Percentiles rank a stretch among this genome's conserved stretches.
phyloP scores from a whole-genome alignment of 1,140 invertebrate genomes.

The Drosophila nannoptera region DNA sequence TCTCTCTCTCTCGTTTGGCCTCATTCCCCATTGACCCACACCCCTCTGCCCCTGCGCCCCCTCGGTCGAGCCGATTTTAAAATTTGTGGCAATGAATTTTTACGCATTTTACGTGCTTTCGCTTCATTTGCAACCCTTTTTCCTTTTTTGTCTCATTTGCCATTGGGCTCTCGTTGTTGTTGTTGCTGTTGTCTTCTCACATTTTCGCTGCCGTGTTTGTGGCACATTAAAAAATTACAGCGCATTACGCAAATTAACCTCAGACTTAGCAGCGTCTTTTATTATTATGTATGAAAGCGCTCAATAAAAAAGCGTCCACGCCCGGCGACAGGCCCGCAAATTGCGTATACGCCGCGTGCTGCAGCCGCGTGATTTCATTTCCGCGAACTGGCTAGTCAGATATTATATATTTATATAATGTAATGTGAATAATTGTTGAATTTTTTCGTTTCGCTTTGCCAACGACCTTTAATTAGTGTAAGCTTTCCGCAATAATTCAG shows the following conservation, averaged over 20 bases:
- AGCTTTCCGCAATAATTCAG: slow-evolving; percentile 10
- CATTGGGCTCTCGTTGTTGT: slow-evolving; percentile 4
- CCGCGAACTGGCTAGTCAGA: neutral
- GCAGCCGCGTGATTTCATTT: slow-evolving; percentile 29
- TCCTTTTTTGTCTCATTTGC: slow-evolving; percentile 3
- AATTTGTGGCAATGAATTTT: slow-evolving; percentile 67
- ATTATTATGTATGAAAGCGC: slow-evolving; percentile 27
- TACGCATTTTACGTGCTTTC: slow-evolving; percentile 50
- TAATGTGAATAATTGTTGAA: slow-evolving; percentile 14
- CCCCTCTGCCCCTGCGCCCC: too few relatives aligned
- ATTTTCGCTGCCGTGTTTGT: slow-evolving; percentile 33
- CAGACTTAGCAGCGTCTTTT: slow-evolving; percentile 63
- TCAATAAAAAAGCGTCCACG: neutral
- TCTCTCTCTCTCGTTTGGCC: neutral
- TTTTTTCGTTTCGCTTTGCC: slow-evolving; percentile 10
- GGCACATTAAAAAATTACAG: slow-evolving; percentile 70
- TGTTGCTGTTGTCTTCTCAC: slow-evolving; percentile 11
- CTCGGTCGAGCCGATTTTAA: slow-evolving; percentile 39
- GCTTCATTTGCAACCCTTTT: slow-evolving; percentile 52
- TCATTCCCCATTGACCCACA: too few relatives aligned
- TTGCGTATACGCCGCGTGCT: slow-evolving; percentile 39
- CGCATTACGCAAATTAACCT: slow-evolving; percentile 74
- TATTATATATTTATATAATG: slow-evolving; percentile 3
- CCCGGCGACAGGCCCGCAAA: slow-evolving; percentile 43
- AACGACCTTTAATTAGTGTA: slow-evolving; percentile 19